A percentile compares a stretch with the other conserved stretches of the same genome.
Conservation (phyloP, 2,797 vertebrate species). For the Myoxocephalus aenaeus region DNA sequence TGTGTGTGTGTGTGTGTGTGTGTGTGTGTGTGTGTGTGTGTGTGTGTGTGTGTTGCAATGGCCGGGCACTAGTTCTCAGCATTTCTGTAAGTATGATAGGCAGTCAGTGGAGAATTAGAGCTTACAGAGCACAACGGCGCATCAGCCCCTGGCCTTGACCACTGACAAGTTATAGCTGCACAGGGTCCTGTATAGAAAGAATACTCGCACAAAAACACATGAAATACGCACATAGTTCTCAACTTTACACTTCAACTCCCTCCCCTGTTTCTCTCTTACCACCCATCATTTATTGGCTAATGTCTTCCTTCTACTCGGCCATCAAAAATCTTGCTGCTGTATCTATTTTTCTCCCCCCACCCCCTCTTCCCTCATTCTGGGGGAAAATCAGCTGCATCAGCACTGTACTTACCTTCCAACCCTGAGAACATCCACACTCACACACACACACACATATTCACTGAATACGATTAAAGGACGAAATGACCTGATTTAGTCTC, state of each 20-base stretch:
- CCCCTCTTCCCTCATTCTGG: slow-evolving; percentile 54
- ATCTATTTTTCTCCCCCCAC: slow-evolving; percentile 62
- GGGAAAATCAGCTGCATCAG: slow-evolving; percentile 80
- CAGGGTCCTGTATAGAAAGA: slow-evolving; percentile 50
- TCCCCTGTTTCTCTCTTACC: slow-evolving; percentile 52
- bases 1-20: slow-evolving; percentile 7
- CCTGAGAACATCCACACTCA: slow-evolving; percentile 30
- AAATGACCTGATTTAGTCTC: slow-evolving; percentile 76
- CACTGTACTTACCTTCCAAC: slow-evolving; percentile 69
- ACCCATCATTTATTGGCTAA: slow-evolving; percentile 81
- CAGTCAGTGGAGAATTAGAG: slow-evolving; percentile 53
- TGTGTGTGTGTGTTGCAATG: slow-evolving; percentile 26
- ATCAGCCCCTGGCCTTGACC: slow-evolving; percentile 70
- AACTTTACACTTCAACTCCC: slow-evolving; percentile 35
- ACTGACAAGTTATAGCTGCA: slow-evolving; percentile 68
- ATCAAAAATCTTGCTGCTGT: slow-evolving; percentile 81
- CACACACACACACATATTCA: slow-evolving; percentile 28
- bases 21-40: slow-evolving; percentile 9
- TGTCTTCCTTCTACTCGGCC: slow-evolving; percentile 76
- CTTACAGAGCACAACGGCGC: slow-evolving; percentile 37
- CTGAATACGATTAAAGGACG: slow-evolving; percentile 70
- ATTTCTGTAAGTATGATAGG: slow-evolving; percentile 46
- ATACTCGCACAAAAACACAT: slow-evolving; percentile 17
- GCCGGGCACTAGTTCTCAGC: slow-evolving; percentile 28
- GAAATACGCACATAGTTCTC: slow-evolving; percentile 49